A percentile compares a stretch with the other conserved stretches of the same genome.
phyloP scores from a whole-genome alignment of 2,888 invertebrate species.

The Falcaria lacertinaria region DNA sequence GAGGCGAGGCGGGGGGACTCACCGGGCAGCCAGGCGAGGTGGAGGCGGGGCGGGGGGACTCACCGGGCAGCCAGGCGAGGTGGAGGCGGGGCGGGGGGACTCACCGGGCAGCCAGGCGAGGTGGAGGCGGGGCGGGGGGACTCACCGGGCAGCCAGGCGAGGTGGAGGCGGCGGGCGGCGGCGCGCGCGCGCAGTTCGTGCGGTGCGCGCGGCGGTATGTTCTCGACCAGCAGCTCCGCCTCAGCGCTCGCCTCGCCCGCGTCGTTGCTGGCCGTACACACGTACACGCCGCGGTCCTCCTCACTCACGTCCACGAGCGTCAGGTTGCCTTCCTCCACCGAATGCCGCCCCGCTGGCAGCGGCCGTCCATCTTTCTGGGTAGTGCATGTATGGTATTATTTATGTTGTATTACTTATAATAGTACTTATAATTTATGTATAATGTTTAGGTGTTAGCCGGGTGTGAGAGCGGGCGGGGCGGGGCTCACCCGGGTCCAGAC shows the following conservation, averaged over 20 bases:
- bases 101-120: not conserved
- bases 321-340: slow-evolving; percentile 87
- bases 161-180: slow-evolving; percentile 84
- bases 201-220: slow-evolving; percentile 94
- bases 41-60: not conserved
- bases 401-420: no score
- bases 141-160: slow-evolving; percentile 88
- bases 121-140: not conserved
- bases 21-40: not conserved
- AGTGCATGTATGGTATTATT: no score
- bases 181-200: slow-evolving; percentile 90
- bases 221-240: slow-evolving; percentile 90
- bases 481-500: slow-evolving; percentile 40
- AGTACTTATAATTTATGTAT: no score
- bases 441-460: no score
- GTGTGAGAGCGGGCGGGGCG: not conserved
- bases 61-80: not conserved
- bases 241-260: slow-evolving; percentile 91
- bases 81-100: not conserved
- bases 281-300: slow-evolving; percentile 92
- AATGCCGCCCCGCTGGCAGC: slow-evolving; percentile 83
- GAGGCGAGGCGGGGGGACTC: not conserved
- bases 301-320: slow-evolving; percentile 90
- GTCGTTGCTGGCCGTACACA: slow-evolving; percentile 91
- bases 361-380: slow-evolving; percentile 86